Conservation (phyloP, 2,797 vertebrate species). For the Acrossocheilus fasciatus region DNA sequence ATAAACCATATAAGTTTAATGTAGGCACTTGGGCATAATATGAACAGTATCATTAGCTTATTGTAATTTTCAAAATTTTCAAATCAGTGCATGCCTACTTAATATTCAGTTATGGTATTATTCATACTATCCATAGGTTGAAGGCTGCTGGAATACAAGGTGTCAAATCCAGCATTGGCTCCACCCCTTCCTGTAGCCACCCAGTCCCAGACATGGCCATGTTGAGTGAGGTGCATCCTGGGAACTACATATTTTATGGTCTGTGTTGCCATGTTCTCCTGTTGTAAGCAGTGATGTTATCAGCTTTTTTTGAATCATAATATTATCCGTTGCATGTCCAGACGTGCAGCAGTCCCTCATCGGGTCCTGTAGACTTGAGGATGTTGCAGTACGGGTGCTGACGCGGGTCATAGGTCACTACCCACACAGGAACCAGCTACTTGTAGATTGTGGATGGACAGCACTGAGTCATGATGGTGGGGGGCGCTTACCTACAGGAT, state of each 20-base stretch:
- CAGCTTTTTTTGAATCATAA: neutral
- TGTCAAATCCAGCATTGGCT: conserved; percentile 84
- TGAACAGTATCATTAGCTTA: neutral
- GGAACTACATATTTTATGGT: conserved; percentile 88
- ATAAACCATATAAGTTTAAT: neutral
- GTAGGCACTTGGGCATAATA: neutral
- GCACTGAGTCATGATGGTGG: conserved; percentile 83
- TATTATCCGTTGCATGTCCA: conserved; percentile 52
- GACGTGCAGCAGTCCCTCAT: conserved; percentile 86
- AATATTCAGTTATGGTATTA: neutral
- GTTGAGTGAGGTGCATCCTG: conserved; percentile 87
- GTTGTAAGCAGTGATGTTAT: neutral
- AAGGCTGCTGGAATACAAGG: conserved; percentile 77
- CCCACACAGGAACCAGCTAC: conserved; percentile 84
- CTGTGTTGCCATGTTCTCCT: conserved; percentile 42
- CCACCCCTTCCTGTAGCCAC: conserved; percentile 87
- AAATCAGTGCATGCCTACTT: neutral
- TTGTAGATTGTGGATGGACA: conserved; percentile 86
- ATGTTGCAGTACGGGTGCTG: conserved; percentile 85
- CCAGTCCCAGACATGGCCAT: conserved; percentile 82
- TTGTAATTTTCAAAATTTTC: neutral
- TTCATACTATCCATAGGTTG: conserved; percentile 72
- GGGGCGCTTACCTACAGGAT: conserved; percentile 76
- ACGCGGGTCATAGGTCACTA: conserved; percentile 84
- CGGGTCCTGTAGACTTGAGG: conserved; percentile 82